Conservation (phyloP, 2,888 invertebrate species). For the Ceriagrion tenellum region DNA sequence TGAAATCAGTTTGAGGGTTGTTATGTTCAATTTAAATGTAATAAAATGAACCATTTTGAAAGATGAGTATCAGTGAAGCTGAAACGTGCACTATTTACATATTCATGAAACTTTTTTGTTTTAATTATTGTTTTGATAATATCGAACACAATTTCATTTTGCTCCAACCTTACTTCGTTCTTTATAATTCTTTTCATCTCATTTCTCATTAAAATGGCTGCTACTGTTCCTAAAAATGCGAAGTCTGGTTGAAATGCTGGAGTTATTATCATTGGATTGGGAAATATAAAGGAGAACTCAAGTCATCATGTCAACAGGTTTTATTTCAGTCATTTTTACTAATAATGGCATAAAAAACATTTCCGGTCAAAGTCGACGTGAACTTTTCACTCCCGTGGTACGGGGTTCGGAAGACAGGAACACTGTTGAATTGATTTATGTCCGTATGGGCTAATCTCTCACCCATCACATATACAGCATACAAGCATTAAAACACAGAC, state of each 20-base stretch:
- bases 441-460: conserved; percentile 32
- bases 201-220: too few species aligned
- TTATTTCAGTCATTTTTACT: conserved; percentile 51
- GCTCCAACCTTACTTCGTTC: too few species aligned
- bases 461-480: conserved; percentile 45
- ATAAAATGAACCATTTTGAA: neutral
- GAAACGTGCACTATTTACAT: too few species aligned
- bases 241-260: too few species aligned
- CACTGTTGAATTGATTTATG: conserved; percentile 47
- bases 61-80: neutral
- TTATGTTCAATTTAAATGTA: neutral
- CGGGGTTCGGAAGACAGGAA: conserved; percentile 57
- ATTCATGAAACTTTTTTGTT: too few species aligned
- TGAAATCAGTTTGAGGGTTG: neutral
- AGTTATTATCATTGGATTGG: too few species aligned
- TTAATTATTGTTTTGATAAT: too few species aligned
- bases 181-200: too few species aligned
- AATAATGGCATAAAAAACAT: conserved; percentile 61
- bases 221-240: too few species aligned
- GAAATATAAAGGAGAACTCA: neutral
- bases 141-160: too few species aligned
- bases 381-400: conserved; percentile 10
- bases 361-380: conserved; percentile 43
- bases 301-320: neutral
- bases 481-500: conserved; percentile 51